Conservation (phyloP, 2,113 vertebrate genomes). For the Embiotoca jacksoni region DNA sequence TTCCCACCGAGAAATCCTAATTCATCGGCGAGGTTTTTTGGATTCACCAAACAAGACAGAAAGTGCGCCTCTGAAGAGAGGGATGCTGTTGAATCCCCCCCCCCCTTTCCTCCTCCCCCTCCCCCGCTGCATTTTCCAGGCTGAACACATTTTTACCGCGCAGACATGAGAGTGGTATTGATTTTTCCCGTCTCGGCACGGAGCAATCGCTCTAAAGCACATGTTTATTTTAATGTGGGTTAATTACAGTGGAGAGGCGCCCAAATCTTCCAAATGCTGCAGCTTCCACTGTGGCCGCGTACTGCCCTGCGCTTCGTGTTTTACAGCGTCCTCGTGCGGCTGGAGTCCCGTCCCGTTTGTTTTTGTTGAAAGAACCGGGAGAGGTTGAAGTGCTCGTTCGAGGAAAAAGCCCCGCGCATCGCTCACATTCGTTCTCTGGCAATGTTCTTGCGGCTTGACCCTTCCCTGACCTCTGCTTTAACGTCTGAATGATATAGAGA, state of each 20-base stretch:
- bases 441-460: conserved; percentile 62
- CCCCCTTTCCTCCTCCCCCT: not conserved
- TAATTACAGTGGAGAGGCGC: conserved; percentile 1
- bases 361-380: conserved; percentile 14
- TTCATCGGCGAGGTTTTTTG: too few relatives aligned
- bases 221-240: conserved; percentile 16
- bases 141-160: not conserved
- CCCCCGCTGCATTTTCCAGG: not conserved
- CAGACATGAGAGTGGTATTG: not conserved
- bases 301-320: too few relatives aligned
- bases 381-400: conserved; percentile 37
- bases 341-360: not conserved
- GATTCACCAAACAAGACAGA: not conserved
- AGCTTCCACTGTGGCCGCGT: not conserved
- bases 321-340: too few relatives aligned
- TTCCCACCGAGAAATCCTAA: too few relatives aligned
- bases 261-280: not conserved
- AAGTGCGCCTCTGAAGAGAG: not conserved
- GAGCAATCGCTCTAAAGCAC: not conserved
- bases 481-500: conserved; percentile 65
- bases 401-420: conserved; percentile 47
- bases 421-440: conserved; percentile 37
- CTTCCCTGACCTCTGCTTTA: conserved; percentile 73
- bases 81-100: not conserved
- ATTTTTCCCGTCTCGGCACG: not conserved